Percentiles rank a stretch among this genome's conserved stretches.
These are phyloP conservation scores for Gasteruption jaculator DNA, from an alignment of 2,888 invertebrate species.

Conservation along the genomic window DNA sequence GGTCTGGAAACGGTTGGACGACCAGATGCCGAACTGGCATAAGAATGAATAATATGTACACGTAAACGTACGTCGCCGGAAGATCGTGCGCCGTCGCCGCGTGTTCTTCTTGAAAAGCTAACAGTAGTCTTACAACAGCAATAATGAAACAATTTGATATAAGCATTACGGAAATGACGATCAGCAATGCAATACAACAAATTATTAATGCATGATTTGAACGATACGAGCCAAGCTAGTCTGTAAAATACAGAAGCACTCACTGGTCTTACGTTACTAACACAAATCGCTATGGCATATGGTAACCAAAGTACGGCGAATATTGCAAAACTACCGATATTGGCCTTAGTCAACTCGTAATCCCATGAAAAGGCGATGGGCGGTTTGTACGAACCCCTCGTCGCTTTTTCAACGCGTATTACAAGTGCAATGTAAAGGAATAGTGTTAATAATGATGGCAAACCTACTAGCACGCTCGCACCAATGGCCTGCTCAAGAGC, in stretches of 20 bases:
- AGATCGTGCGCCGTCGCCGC: conserved; percentile 54
- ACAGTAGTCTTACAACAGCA: conserved; percentile 76
- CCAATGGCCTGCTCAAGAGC: conserved; percentile 58
- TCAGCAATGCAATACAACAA: conserved; percentile 65
- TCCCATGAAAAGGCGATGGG: conserved; percentile 63
- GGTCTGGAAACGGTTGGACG: conserved; percentile 47
- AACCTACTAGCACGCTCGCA: conserved; percentile 57
- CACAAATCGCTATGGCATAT: conserved; percentile 59
- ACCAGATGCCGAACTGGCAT: conserved; percentile 55
- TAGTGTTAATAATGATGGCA: conserved; percentile 60
- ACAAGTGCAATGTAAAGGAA: conserved; percentile 56
- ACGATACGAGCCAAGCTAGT: conserved; percentile 66
- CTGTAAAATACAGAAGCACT: conserved; percentile 61
- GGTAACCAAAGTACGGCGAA: conserved; percentile 68
- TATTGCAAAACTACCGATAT: conserved; percentile 62
- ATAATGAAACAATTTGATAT: conserved; percentile 71
- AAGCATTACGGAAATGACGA: conserved; percentile 67
- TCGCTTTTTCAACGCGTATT: conserved; percentile 54
- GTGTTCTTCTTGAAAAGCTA: conserved; percentile 61
- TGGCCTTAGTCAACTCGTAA: conserved; percentile 60
- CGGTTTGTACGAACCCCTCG: conserved; percentile 60
- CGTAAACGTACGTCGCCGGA: conserved; percentile 59
- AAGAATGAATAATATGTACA: conserved; percentile 72
- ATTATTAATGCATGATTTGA: conserved; percentile 66
- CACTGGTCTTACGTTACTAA: conserved; percentile 54